Base-by-base conservation (phyloP, 2,888 invertebrate species). In the Drosophila niveifrons region DNA sequence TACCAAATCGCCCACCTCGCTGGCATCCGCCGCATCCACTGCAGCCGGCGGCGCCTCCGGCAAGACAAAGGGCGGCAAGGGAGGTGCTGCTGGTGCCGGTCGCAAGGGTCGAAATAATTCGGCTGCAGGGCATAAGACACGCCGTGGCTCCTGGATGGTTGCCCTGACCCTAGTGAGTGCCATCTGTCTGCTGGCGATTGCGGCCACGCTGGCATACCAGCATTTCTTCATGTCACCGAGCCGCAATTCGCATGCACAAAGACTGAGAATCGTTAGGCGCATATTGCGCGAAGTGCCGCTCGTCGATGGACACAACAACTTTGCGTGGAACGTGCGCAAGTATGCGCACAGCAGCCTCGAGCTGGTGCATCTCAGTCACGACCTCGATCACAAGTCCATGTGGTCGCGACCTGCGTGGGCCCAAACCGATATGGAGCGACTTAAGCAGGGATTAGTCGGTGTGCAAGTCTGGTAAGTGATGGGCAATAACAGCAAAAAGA, bases 351-450 rank as follows among this genome's bases (percentile, higher is more conserved):
- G 97, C 92, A 95, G 95, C 92, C 94, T 97, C 51, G 92, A 92
- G 66, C 74, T 91, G 66, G 90, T 92, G 10, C 92, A 92, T 70
- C 89, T 92, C 34, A 91, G 90, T 52, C 84, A 89, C 53, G 90
- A 91, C 64, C 76, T 91, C 50, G 91, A 91, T 73, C 91, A 92
- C 67, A 90, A 90, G 80, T 96, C 96, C 89, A 96, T 97, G 79
- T 97, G 97, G 97, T 95, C 96, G 80, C 94, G 95, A 87, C 96
- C 96, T 91, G 95, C 95, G 92, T 98, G 97, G 97, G 97, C 97
- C 86, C 98, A 98, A 92, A 98, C 98, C 28, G 98, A 98, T 92
- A 96, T 98, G 87, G 96, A 96, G 67, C 94, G 97, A 89, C 94
- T 98, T 85, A 94, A 95, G 86, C 94, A 95, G 82, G 98, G 98